Base-by-base conservation (phyloP, 92 coral and sea anemone species). In the Metridium senile region DNA sequence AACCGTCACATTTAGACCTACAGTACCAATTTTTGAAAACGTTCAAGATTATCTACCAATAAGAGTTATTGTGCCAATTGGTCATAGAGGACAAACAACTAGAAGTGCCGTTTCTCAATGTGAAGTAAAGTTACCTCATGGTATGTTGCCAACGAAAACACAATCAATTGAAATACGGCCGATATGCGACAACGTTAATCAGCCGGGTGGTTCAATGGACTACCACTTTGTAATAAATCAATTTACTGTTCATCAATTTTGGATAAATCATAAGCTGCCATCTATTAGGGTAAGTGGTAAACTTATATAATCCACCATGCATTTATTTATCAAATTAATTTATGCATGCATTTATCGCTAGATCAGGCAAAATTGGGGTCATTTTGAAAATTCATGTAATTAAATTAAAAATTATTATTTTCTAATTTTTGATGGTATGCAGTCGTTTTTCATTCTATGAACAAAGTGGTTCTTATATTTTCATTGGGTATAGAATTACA, bases 1-100 rank as follows among this genome's bases (percentile, higher is more conserved):
- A 9, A 62, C 62, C 11, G 81, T 75, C 45, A 75, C 81, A 28
- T 75, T 75, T 31, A 65, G 61, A 11, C 81, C 81, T 30, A 75
- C 81, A 9, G 81, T 75, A 17, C 81, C 81, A 28, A 31, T 75
- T 28, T 39, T 62, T 21, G 71, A 45, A 19, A n/a, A 8, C 2
- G 20, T 0, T 28, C 19, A 20, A 7, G 22, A 59, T 16, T 47
- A 35, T 27, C 33, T 63, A 32, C 16, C 71, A 6, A 58, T 75
- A 18, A 49, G 30, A 22, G 61, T 75, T 22, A 33, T 58, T 30
- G 71, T 75, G 28, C 81, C 81, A 27, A 39, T 9, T 1, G 11
- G 11, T 17, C 66, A 26, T 47, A 11, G 25, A 43, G 71, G 63
- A 21, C 39, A 58, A 43, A 26, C 32, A 0, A 59, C 67, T 6